These are phyloP conservation scores for Adelges cooleyi DNA, from an alignment of 1,140 invertebrate genomes.

Conservation along the genomic window DNA sequence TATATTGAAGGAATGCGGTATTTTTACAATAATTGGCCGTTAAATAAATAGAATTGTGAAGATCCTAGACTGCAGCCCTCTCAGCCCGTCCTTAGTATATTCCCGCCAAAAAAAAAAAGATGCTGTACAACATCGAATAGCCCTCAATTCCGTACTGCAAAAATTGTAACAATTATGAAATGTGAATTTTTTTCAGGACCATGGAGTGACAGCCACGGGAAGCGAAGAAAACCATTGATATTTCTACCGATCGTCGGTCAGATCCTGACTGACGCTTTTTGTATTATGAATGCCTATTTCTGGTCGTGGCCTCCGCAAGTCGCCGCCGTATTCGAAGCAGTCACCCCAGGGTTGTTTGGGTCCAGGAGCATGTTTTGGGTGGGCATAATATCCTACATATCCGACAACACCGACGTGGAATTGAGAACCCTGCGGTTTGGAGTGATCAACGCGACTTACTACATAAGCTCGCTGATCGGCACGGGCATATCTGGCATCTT, in stretches of 20 bases:
- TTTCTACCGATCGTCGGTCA: conserved; percentile 37
- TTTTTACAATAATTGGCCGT: too few relatives aligned
- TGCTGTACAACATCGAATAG: too few relatives aligned
- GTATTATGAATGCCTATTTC: conserved; percentile 30
- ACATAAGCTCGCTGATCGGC: conserved; percentile 26
- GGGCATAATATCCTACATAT: conserved; percentile 40
- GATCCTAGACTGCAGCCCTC: too few relatives aligned
- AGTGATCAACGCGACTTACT: conserved; percentile 34
- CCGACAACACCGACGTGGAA: conserved; percentile 36
- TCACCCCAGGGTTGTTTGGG: conserved; percentile 38
- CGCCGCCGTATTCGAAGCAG: conserved; percentile 36
- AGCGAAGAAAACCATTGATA: conserved; percentile 40
- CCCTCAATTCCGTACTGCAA: too few relatives aligned
- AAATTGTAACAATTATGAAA: neutral
- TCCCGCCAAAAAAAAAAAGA: too few relatives aligned
- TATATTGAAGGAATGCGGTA: too few relatives aligned
- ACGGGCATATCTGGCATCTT: conserved; percentile 26
- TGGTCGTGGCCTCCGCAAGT: conserved; percentile 30
- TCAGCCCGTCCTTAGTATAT: too few relatives aligned
- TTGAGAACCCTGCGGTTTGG: conserved; percentile 38
- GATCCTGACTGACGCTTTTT: conserved; percentile 22
- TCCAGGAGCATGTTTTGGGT: conserved; percentile 38
- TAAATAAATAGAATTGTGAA: too few relatives aligned
- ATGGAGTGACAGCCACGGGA: conserved; percentile 34
- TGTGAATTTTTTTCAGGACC: neutral